Percentiles rank a stretch among this genome's conserved stretches.
Evolutionary conservation across 2,888 invertebrate genomes (phyloP).

Genomic region (Sicus ferrugineus): DNA sequence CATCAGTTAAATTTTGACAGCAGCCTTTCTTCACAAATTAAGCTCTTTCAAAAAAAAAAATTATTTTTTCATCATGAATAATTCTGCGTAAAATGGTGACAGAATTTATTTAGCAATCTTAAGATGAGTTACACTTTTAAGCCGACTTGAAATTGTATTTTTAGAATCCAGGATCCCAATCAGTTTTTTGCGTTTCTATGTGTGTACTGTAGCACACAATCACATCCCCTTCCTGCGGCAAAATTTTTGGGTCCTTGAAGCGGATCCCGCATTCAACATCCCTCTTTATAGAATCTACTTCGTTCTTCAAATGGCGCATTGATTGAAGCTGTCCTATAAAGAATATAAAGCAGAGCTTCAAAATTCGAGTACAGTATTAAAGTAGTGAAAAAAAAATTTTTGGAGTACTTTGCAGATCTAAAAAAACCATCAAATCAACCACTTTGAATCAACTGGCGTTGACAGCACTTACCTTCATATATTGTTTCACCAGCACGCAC

Average conservation of each 20-base stretch:
- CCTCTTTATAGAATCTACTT: conserved; percentile 82
- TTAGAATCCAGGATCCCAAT: conserved; percentile 90
- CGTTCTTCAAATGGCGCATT: conserved; percentile 88
- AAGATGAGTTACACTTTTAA: too few relatives aligned
- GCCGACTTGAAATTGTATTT: not conserved
- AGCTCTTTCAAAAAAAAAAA: too few relatives aligned
- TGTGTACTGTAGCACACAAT: conserved; percentile 79
- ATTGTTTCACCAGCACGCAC: conserved; percentile 73
- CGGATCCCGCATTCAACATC: conserved; percentile 91
- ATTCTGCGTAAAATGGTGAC: too few relatives aligned
- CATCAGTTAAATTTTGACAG: too few relatives aligned
- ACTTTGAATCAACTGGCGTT: too few relatives aligned
- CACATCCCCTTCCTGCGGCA: conserved; percentile 78
- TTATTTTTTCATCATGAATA: too few relatives aligned
- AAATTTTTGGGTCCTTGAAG: conserved; percentile 71
- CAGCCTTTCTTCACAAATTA: too few relatives aligned
- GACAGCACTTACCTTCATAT: conserved; percentile 72
- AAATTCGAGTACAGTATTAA: too few relatives aligned
- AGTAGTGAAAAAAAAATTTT: conserved; percentile 27
- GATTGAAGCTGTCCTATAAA: conserved; percentile 75
- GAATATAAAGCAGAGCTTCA: not conserved
- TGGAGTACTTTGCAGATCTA: not conserved
- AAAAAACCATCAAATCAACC: not conserved
- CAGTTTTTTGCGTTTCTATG: conserved; percentile 71
- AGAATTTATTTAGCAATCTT: too few relatives aligned